Percentiles rank a stretch among this genome's conserved stretches.
Evolutionary conservation across 2,113 vertebrate genomes (phyloP).

Genomic region (Ptilorrhoa leucosticta): DNA sequence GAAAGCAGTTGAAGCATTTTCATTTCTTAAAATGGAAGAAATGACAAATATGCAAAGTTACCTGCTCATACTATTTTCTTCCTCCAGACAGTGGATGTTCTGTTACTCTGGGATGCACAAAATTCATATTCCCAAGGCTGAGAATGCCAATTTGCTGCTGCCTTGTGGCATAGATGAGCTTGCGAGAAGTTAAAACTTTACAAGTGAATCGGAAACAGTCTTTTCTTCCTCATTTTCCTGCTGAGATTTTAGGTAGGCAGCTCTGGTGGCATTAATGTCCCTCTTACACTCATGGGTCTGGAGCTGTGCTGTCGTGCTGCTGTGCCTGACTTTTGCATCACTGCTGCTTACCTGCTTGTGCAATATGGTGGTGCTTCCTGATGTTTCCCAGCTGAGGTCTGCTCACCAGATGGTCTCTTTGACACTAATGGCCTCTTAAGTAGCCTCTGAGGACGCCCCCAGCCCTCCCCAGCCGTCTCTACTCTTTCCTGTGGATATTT

Average conservation of each 20-base stretch:
- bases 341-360: not conserved
- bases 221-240: not conserved
- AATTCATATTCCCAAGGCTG: not conserved
- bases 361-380: not conserved
- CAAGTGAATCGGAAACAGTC: not conserved
- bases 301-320: not conserved
- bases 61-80: not conserved
- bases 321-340: not conserved
- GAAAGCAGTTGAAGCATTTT: not conserved
- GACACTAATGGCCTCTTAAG: not conserved
- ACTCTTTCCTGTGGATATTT: not conserved
- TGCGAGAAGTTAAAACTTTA: not conserved
- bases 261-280: not conserved
- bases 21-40: not conserved
- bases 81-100: not conserved
- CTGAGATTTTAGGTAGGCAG: not conserved
- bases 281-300: not conserved
- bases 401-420: not conserved
- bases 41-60: not conserved
- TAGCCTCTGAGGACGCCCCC: not conserved
- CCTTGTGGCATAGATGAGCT: not conserved
- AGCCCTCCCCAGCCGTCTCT: fast-evolving
- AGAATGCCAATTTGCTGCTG: not conserved
- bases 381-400: not conserved
- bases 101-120: not conserved